Evolutionary conservation across 2,888 invertebrate species (phyloP), one percentile per base, ranked within the genome.

Genomic region (Drosophila pegasa): DNA sequence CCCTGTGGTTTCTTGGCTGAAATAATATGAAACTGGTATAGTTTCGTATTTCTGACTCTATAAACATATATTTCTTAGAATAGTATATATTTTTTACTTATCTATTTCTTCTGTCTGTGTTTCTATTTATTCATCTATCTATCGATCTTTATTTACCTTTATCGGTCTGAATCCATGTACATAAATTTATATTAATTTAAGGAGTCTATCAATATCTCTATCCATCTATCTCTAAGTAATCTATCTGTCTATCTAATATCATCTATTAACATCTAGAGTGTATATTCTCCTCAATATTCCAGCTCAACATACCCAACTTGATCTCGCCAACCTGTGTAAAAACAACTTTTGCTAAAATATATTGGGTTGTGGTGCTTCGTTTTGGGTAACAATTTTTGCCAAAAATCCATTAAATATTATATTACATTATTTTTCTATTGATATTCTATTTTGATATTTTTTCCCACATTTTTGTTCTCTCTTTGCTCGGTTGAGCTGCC

Each of bases 371-470:
- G 9, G 1, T 43, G 43, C 16, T 12, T 16, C 45, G 45, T 10
- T 45, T 29, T 7, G 16, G 1, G 45, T 18, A 16, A 27, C 16
- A 29, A 25, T 29, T 45, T 45, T 16, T 29, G 16, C 45, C 10
- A 45, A 45, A 45, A 12, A 27, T 27, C 16, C 16, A 45, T 29
- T 45, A 45, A 29, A 50, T 50, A 16, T 35, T 22, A 40, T 54
- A 29, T 40, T 27, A 31, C 20, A 50, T 35, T 40, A 40, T 54
- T 22, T 52, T 31, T 25, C 33, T 14, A 25, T 38, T 27, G 47
- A 48, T 20, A 48, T 48, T 20, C 31, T 31, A 48, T 48, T 47
- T 18, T 18, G 29, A 29, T 29, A 29, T 29, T 29, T 40, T 29
- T 10, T 14, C 14, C 3, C 12, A 4, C 29, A 33, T 10, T 2